phyloP scores from a whole-genome alignment of 2,113 vertebrate species.

The Rhegmatorhina hoffmannsi region DNA sequence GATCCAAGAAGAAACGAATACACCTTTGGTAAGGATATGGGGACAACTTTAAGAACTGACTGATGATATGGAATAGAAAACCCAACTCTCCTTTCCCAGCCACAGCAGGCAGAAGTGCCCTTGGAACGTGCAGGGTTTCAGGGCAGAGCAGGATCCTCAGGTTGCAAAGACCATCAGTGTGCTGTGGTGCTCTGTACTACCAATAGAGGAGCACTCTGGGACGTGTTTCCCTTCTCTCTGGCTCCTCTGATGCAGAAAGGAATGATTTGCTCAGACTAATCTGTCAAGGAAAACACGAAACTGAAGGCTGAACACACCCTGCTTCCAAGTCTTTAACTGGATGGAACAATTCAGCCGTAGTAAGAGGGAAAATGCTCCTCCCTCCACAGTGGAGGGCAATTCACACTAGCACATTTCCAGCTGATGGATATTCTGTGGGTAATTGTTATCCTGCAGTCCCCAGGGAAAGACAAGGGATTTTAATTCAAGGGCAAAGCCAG shows the following conservation, averaged over 20 bases:
- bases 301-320: background rate
- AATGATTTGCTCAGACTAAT: background rate
- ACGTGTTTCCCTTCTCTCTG: background rate
- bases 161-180: background rate
- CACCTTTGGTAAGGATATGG: background rate
- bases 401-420: background rate
- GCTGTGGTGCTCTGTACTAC: background rate
- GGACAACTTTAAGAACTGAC: background rate
- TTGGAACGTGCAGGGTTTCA: rapidly evolving
- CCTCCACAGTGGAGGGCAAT: background rate
- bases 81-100: background rate
- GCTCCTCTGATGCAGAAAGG: background rate
- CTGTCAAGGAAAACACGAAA: background rate
- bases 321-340: background rate
- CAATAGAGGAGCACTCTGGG: background rate
- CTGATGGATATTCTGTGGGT: background rate
- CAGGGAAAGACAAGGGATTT: background rate
- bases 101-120: background rate
- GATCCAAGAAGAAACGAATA: background rate
- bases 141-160: background rate
- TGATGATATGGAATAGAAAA: background rate
- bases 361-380: background rate
- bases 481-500: background rate
- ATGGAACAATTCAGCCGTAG: background rate
- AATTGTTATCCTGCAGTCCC: background rate